Base-by-base conservation (phyloP, 2,797 vertebrate species). In the Microhierax caerulescens region DNA sequence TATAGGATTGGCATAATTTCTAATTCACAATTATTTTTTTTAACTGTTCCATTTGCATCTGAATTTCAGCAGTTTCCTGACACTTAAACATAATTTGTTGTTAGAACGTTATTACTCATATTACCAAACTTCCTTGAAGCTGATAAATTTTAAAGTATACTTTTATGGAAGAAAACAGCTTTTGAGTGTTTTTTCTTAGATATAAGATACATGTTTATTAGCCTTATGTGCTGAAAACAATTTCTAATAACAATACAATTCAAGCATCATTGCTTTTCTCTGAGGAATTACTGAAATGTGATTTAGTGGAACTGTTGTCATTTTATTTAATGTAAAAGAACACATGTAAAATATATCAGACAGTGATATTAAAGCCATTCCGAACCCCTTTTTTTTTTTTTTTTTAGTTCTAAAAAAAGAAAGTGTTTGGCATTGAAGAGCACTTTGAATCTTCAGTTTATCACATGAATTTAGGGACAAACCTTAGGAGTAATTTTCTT, bases 181-280 rank as follows among this genome's bases (percentile, higher is more conserved):
- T 86, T 93, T 86, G 47, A 81, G 16, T 88, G 13, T 27, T 76
- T 95, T 95, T 77, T 83, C 32, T 50, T 87, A 82, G 41, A 53
- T 91, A n/a, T n/a, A 79, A 91, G 53, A 48, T 86, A n/a, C 30
- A 4, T 79, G 63, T 92, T 94, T 95, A 37, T 90, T 95, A 90
- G 50, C 69, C 37, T 94, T 90, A 48, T 23, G 6, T 83, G 63
- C 67, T 88, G 75, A 93, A 97, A 95, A 95, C n/a, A 85, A 53
- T 90, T 82, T 92, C 57, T 93, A 78, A 93, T 63, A 74, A 61
- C 28, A 92, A 45, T 30, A 67, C 13, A 94, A 74, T 96, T 96
- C 73, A 94, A 97, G 65, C 45, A 69, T 51, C 43, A 14, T 78
- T 93, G 60, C 65, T 94, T 86, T 79, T 80, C 60, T 93, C 72